Base-by-base conservation (phyloP, 1,140 invertebrate genomes). In the Agrypnia vestita region DNA sequence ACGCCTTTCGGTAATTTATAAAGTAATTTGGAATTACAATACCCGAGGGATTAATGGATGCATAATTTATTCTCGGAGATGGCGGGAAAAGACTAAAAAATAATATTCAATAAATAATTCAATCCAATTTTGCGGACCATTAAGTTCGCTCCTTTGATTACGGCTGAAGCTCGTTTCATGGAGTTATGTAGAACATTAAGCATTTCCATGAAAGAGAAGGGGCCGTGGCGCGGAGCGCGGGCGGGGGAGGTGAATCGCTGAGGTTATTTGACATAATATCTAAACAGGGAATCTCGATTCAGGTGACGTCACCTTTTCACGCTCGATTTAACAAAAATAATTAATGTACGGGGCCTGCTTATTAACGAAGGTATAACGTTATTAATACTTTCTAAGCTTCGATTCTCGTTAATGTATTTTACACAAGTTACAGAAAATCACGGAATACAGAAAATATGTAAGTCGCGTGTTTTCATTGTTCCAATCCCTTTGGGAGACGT, bases 51-150 rank as follows among this genome's bases (percentile, higher is more conserved):
- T 83, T 79, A 80, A 78, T 79, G 56, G 59, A 17, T 79, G 79
- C 79, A 83, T 83, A 83, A 83, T 83, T 83, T 83, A 83, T 78
- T n/a, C 59, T 7, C 10, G 19, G 46, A 77, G 67, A 77, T 55
- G 51, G 56, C 56, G 61, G 56, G 59, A 13, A n/a, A 44, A 53
- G 43, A 19, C 19, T 11, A 64, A 83, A 83, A 83, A 83, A 83
- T 83, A 83, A 83, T 83, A 83, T 83, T 83, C 82, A 83, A 83
- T 83, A 83, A 83, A 83, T 83, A 83, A 83, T 83, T 83, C 79
- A 83, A 80, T 80, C 82, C 82, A 83, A 83, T 83, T 83, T 83
- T 80, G 78, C 71, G 79, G 79, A 80, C 82, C 82, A 83, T 83
- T 83, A 83, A 83, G 61, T 80, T 53, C 49, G 76, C 76, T 80